These are phyloP conservation scores for Nasonovia ribisnigri DNA, from an alignment of 2,888 invertebrate species.

Conservation along the genomic window DNA sequence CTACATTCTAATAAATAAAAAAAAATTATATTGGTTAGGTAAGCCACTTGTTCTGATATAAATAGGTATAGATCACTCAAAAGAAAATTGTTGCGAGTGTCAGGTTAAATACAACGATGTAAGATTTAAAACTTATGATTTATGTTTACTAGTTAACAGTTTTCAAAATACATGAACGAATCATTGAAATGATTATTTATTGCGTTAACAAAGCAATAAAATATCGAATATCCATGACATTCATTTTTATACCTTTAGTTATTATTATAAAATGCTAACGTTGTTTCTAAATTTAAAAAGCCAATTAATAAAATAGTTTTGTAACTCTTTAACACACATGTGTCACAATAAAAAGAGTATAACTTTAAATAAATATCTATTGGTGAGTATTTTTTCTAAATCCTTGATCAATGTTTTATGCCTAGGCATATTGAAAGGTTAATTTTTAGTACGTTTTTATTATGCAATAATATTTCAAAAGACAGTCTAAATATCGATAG, in stretches of 20 bases:
- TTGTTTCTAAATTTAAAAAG: background rate
- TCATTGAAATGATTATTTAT: background rate
- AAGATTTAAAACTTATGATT: background rate
- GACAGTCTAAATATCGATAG: background rate
- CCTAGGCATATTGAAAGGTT: background rate
- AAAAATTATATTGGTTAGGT: background rate
- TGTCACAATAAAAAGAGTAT: background rate
- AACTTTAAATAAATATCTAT: background rate
- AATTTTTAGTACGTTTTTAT: background rate
- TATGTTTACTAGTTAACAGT: background rate
- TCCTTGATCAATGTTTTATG: background rate
- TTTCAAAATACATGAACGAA: background rate
- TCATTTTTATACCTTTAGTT: slow-evolving; percentile 16
- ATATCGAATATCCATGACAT: background rate
- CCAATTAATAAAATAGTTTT: background rate
- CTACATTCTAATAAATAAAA: background rate
- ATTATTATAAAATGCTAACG: background rate
- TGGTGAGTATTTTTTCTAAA: background rate
- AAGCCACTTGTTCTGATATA: background rate
- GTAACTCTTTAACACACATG: background rate
- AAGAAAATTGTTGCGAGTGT: background rate
- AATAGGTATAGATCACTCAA: background rate
- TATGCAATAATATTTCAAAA: background rate
- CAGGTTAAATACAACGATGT: background rate
- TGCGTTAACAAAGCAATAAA: background rate